Evolutionary conservation across 2,888 invertebrate genomes (phyloP), one percentile per base, ranked within the genome.

Genomic region (Morpho deidamia): DNA sequence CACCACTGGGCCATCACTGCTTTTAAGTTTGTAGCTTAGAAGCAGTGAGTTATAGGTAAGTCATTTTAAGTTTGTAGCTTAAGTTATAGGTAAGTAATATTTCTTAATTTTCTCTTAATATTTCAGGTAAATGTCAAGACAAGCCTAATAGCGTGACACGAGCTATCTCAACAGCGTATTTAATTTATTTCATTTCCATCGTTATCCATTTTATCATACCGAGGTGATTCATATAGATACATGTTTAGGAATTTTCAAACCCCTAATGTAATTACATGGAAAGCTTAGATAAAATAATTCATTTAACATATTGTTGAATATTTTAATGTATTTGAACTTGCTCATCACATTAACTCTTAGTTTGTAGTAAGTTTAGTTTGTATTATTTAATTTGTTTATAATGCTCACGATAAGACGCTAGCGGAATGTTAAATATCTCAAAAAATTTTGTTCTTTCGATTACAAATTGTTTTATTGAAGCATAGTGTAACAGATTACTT

Each of bases 61-160:
- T n/a, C n/a, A n/a, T n/a, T n/a, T n/a, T n/a, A n/a, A n/a, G n/a
- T n/a, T n/a, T n/a, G 14, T 14, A 2, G 4, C 14, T 14, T 14
- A 14, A 14, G 14, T 4, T 14, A 14, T 14, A 14, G 14, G 1
- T 14, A 14, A 14, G n/a, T n/a, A 1, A 14, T 14, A 14, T 14
- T 14, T 14, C 14, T 14, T 14, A 14, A 1, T 23, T 23, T 42
- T 43, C 33, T 43, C 38, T 44, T 12, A 34, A 10, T 46, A 7
- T 62, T 65, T 7, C 88, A 93, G 93, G 93, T 67, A 93, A 93
- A 78, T 94, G 94, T 81, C 91, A 86, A 76, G 88, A 87, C 61
- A 76, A 80, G 58, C 78, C 83, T 44, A 87, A 72, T 69, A 67
- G 69, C 44, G 81, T 83, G 58, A 71, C 78, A 10, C 61, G 68